These are phyloP conservation scores for Denticeps clupeoides DNA, from an alignment of 2,797 vertebrate genomes.

Conservation along the genomic window DNA sequence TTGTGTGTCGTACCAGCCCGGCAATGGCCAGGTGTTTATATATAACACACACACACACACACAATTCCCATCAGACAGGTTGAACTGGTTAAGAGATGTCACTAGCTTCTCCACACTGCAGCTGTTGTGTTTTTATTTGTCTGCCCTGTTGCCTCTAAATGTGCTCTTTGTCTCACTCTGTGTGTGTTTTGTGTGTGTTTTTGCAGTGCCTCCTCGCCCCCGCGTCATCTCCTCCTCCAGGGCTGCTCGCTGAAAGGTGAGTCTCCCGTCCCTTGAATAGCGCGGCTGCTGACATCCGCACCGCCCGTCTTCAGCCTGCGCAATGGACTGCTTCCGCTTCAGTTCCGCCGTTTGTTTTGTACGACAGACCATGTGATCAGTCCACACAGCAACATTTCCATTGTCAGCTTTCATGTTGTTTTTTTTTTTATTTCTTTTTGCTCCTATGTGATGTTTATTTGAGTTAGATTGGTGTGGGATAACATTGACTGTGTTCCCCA, in stretches of 20 bases:
- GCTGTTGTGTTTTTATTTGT: slow-evolving; percentile 1
- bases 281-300: no score
- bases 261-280: slow-evolving; percentile 24
- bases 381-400: no score
- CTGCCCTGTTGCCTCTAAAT: background rate
- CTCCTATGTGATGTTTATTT: slow-evolving; percentile 44
- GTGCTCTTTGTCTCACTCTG: background rate
- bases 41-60: background rate
- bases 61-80: background rate
- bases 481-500: background rate
- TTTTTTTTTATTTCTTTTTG: slow-evolving; percentile 37
- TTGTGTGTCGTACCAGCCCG: background rate
- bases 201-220: slow-evolving; percentile 78
- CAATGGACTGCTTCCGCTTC: no score
- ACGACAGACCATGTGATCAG: no score
- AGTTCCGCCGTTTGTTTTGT: no score
- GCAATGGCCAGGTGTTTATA: background rate
- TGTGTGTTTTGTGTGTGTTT: slow-evolving; percentile 22
- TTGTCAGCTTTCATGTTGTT: background rate
- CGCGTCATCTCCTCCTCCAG: slow-evolving; percentile 83
- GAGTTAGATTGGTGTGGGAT: background rate
- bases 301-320: no score
- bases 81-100: background rate
- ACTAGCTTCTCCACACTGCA: background rate
- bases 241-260: slow-evolving; percentile 88